Base-by-base conservation (phyloP, 2,113 vertebrate genomes). In the Hyla sarda region DNA sequence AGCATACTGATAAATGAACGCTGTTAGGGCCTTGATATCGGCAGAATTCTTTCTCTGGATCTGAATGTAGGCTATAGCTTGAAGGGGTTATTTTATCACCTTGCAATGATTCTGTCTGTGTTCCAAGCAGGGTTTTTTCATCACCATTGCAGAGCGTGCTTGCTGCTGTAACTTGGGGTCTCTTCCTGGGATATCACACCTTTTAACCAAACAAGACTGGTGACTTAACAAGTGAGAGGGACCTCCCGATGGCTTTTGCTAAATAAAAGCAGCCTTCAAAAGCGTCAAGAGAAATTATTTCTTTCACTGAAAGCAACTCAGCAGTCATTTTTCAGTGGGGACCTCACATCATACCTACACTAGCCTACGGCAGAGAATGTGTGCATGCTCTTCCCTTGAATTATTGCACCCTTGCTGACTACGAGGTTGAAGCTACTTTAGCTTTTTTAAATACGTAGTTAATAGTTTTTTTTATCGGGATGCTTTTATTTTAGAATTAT, bases 1-100 rank as follows among this genome's bases (percentile, higher is more conserved):
- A 2, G 65, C 34, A 21, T 69, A 37, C 7, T 37, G 65, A 8
- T 32, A 69, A 19, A 37, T 34, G 65, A 21, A 69, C 21, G 16
- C 32, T 69, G 32, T 34, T 69, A 69, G 13, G 21, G 65, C 32
- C 65, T 21, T 34, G 30, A 6, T 69, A 19, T 0, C 3, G 32
- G 1, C 30, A 67, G 28, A 32, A 19, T n/a, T 7, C 28, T 37
- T 48, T 60, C 1, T 62, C 12, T 30, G 21, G 21, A 67, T 28
- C 9, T 30, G 60, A 12, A 87, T 92, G 90, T 92, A 89, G 93
- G 95, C 94, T 91, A 92, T 77, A 95, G 94, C 93, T 91, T 75
- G 30, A 79, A 78, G 48, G 76, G 32, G 17, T 58, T 58, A 58
- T 79, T 96, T 95, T 95, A 90, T 92, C 94, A 93, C 94, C 90